These are phyloP conservation scores for Acrossocheilus fasciatus DNA, from an alignment of 2,797 vertebrate genomes.

Conservation along the genomic window DNA sequence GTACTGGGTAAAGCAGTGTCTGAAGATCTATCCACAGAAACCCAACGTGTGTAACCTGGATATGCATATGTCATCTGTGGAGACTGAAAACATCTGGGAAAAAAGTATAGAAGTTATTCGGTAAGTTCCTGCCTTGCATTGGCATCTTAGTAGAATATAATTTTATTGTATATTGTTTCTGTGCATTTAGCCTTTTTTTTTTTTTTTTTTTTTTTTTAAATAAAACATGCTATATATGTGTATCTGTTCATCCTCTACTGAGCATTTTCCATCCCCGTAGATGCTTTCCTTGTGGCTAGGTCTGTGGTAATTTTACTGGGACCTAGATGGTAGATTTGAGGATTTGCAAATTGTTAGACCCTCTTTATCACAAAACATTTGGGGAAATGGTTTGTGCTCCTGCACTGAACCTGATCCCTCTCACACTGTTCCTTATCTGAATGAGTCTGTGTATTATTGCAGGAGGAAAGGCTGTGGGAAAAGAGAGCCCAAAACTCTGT, in stretches of 20 bases:
- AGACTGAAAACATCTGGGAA: slow-evolving; percentile 88
- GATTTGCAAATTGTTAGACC: not conserved
- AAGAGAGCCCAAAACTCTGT: slow-evolving; percentile 80
- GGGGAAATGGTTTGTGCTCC: slow-evolving; percentile 8
- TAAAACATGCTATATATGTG: not conserved
- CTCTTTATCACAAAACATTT: not conserved
- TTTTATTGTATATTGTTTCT: not conserved
- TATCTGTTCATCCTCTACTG: not conserved
- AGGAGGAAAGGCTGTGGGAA: slow-evolving; percentile 78
- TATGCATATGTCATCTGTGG: slow-evolving; percentile 88
- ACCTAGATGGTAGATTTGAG: slow-evolving; percentile 6
- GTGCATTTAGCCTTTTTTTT: not conserved
- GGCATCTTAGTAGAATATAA: not conserved
- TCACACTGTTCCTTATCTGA: slow-evolving; percentile 12
- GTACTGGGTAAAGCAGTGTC: slow-evolving; percentile 90
- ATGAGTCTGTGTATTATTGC: slow-evolving; percentile 27
- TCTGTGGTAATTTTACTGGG: not conserved
- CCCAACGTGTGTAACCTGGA: slow-evolving; percentile 96
- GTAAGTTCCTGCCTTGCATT: slow-evolving; percentile 67
- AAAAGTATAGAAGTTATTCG: slow-evolving; percentile 82
- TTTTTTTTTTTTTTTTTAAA: not conserved
- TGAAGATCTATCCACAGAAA: slow-evolving; percentile 90
- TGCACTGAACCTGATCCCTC: not conserved
- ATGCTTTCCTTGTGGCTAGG: not conserved
- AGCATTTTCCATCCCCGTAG: not conserved